phyloP scores from a whole-genome alignment of 2,113 vertebrate species.

The Lampris incognitus region DNA sequence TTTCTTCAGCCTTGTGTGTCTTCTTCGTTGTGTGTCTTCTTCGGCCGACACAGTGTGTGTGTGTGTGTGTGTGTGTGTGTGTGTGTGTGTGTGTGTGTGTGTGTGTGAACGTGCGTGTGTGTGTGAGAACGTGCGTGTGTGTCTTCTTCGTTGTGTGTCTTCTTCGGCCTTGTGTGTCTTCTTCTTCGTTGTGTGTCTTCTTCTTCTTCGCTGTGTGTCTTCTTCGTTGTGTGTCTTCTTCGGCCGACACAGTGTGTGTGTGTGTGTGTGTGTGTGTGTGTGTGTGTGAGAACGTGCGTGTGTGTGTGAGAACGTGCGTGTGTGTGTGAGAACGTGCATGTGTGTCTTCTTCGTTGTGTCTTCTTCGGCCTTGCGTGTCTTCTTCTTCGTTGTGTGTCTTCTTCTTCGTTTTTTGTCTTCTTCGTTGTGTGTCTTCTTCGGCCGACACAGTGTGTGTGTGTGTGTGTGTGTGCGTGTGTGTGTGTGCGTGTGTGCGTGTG shows the following conservation, averaged over 20 bases:
- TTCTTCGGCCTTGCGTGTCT: neutral
- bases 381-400: neutral
- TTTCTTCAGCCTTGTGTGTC: neutral
- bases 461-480: slow-evolving; percentile 2
- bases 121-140: neutral
- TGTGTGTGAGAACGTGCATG: neutral
- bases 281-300: neutral
- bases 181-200: no score
- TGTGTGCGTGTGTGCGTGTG: neutral
- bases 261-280: slow-evolving; percentile 4
- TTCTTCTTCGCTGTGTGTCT: no score
- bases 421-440: no score
- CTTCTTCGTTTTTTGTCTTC: no score
- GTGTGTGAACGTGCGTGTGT: no score
- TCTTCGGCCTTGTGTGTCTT: neutral
- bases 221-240: no score
- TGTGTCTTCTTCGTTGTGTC: neutral
- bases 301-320: no score
- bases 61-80: slow-evolving; percentile 4
- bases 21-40: no score
- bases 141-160: neutral
- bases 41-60: neutral
- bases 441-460: neutral
- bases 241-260: neutral
- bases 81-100: neutral